Percentiles rank a stretch among this genome's conserved stretches.
These are phyloP conservation scores for Poeciliopsis retropinna DNA, from an alignment of 2,113 vertebrate genomes.

Conservation along the genomic window DNA sequence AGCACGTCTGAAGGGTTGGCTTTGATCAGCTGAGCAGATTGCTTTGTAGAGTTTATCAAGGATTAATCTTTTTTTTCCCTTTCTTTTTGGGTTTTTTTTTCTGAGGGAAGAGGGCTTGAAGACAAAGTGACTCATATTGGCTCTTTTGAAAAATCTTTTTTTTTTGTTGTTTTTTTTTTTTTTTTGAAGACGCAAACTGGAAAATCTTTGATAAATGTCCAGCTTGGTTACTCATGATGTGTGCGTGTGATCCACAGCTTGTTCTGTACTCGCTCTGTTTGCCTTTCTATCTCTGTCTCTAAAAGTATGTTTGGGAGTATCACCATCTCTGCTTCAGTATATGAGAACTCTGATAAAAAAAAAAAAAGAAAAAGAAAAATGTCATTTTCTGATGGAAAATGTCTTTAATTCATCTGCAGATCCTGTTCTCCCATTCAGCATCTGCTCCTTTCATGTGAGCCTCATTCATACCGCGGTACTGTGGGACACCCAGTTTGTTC, in stretches of 20 bases:
- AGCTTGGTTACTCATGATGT: constrained; percentile 43
- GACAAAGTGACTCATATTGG: constrained; percentile 39
- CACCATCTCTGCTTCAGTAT: constrained; percentile 25
- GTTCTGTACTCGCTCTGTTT: constrained; percentile 43
- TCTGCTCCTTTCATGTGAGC: constrained; percentile 4
- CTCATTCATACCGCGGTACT: constrained; percentile 31
- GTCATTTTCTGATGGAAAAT: not conserved
- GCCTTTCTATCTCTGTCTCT: constrained; percentile 38
- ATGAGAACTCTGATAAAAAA: constrained; percentile 14
- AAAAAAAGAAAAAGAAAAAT: no score
- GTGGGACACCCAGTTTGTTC: constrained; percentile 37
- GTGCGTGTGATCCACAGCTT: constrained; percentile 27
- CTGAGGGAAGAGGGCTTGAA: not conserved
- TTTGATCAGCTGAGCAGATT: constrained; percentile 71
- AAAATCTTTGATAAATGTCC: constrained; percentile 81
- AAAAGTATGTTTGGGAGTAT: constrained; percentile 21
- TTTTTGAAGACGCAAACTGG: constrained; percentile 41
- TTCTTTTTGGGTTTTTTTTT: not conserved
- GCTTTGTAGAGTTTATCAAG: constrained; percentile 77
- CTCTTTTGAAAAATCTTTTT: constrained; percentile 10
- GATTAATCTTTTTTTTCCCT: constrained; percentile 45
- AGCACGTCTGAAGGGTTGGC: constrained; percentile 65
- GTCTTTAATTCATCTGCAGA: constrained; percentile 18
- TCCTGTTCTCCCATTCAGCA: constrained; percentile 9
- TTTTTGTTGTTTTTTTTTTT: not conserved